phyloP scores from a whole-genome alignment of 92 coral and sea anemone genomes.

The Palythoa grandis region DNA sequence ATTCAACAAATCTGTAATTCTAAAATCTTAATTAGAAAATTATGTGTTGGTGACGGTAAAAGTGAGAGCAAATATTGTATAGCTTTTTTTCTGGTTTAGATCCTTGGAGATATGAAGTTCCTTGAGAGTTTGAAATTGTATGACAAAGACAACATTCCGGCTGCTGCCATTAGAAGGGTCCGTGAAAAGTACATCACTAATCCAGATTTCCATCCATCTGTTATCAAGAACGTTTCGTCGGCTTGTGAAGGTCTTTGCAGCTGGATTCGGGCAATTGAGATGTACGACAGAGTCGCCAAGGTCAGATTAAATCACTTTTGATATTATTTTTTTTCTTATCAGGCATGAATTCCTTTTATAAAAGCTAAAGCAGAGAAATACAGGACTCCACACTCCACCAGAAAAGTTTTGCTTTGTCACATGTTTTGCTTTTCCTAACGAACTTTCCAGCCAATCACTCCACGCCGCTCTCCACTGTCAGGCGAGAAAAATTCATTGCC shows the following conservation, averaged over 20 bases:
- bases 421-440: too few species aligned
- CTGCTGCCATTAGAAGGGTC: constrained; percentile 81
- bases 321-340: neutral
- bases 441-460: too few species aligned
- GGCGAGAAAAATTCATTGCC: too few species aligned
- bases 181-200: constrained; percentile 94
- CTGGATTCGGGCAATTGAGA: constrained; percentile 99
- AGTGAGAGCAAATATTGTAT: too few species aligned
- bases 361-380: too few species aligned
- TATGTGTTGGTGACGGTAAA: neutral
- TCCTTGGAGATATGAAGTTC: constrained; percentile 93
- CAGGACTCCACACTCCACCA: too few species aligned
- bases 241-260: constrained; percentile 98
- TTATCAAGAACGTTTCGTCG: constrained; percentile 91
- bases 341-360: too few species aligned
- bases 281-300: constrained; percentile 98
- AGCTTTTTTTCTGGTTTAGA: constrained; percentile 40
- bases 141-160: constrained; percentile 91
- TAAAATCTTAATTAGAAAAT: neutral
- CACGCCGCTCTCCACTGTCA: too few species aligned
- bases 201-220: constrained; percentile 93
- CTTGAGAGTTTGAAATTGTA: constrained; percentile 89
- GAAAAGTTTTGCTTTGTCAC: too few species aligned
- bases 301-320: constrained; percentile 51
- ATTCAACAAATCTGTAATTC: neutral